Conservation (phyloP, 2,888 invertebrate genomes). For the Lucinisca nassula region DNA sequence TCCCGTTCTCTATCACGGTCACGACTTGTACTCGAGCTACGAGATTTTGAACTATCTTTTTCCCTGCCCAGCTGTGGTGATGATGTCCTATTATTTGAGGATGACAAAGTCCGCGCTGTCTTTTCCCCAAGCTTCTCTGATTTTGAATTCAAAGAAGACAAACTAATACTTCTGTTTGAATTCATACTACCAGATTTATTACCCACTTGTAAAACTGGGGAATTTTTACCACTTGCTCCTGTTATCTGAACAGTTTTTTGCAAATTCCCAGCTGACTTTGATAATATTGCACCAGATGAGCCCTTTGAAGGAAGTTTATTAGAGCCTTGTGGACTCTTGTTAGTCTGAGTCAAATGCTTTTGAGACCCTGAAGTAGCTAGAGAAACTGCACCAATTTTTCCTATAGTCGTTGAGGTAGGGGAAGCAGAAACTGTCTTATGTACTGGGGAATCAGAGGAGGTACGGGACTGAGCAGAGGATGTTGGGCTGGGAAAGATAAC, state of each 20-base stretch:
- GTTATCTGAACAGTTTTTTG: constrained; percentile 63
- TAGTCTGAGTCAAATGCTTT: constrained; percentile 51
- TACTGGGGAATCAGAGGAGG: constrained; percentile 22
- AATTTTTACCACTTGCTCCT: constrained; percentile 63
- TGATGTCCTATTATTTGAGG: constrained; percentile 40
- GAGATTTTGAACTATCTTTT: constrained; percentile 47
- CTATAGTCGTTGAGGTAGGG: constrained; percentile 77
- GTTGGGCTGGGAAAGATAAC: constrained; percentile 91
- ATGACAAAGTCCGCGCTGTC: neutral
- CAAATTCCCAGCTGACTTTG: constrained; percentile 42
- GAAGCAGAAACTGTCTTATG: constrained; percentile 68
- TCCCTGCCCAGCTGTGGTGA: constrained; percentile 63
- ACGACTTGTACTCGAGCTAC: constrained; percentile 45
- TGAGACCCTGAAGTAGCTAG: constrained; percentile 73
- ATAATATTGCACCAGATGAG: constrained; percentile 6
- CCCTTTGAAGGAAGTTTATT: constrained; percentile 24
- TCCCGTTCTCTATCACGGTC: constrained; percentile 48
- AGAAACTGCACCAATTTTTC: constrained; percentile 73
- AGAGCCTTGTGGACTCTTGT: constrained; percentile 53
- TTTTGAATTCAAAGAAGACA: constrained; percentile 41
- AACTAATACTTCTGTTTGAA: constrained; percentile 39
- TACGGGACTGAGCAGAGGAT: constrained; percentile 45
- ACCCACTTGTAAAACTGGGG: constrained; percentile 48
- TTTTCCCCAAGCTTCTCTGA: neutral
- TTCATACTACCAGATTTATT: constrained; percentile 52